Conservation (phyloP, 2,888 invertebrate genomes). For the Acrobasis repandana region DNA sequence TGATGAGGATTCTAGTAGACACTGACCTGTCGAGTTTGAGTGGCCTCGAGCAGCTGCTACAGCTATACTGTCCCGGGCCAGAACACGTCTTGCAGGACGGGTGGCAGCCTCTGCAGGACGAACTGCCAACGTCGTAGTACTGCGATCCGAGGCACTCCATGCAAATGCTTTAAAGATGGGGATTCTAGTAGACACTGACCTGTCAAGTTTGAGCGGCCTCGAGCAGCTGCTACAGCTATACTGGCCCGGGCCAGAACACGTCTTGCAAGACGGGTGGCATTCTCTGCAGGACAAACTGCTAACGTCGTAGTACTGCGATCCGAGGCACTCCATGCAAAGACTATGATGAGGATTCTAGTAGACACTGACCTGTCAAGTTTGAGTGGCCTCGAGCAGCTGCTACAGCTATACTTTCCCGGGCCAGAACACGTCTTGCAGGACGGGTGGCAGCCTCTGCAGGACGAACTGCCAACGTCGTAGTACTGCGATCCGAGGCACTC, state of each 20-base stretch:
- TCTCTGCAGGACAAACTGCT: neutral
- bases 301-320: neutral
- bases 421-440: slow-evolving; percentile 86
- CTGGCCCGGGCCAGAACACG: slow-evolving; percentile 87
- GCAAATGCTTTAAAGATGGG: slow-evolving; percentile 55
- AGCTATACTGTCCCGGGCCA: slow-evolving; percentile 87
- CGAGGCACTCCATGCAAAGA: neutral
- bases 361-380: slow-evolving; percentile 81
- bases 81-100: slow-evolving; percentile 86
- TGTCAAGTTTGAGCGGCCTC: slow-evolving; percentile 85
- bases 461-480: slow-evolving; percentile 86
- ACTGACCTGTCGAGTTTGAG: slow-evolving; percentile 83
- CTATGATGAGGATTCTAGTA: neutral
- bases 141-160: slow-evolving; percentile 89
- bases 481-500: slow-evolving; percentile 89
- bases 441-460: slow-evolving; percentile 86
- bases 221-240: slow-evolving; percentile 87
- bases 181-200: slow-evolving; percentile 43
- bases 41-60: slow-evolving; percentile 85
- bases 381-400: slow-evolving; percentile 85
- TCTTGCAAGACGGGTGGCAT: slow-evolving; percentile 63
- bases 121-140: slow-evolving; percentile 87
- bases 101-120: too few species aligned
- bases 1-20: too few species aligned
- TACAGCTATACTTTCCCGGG: slow-evolving; percentile 86